phyloP scores from a whole-genome alignment of 1,140 invertebrate species.

The Littorina saxatilis region DNA sequence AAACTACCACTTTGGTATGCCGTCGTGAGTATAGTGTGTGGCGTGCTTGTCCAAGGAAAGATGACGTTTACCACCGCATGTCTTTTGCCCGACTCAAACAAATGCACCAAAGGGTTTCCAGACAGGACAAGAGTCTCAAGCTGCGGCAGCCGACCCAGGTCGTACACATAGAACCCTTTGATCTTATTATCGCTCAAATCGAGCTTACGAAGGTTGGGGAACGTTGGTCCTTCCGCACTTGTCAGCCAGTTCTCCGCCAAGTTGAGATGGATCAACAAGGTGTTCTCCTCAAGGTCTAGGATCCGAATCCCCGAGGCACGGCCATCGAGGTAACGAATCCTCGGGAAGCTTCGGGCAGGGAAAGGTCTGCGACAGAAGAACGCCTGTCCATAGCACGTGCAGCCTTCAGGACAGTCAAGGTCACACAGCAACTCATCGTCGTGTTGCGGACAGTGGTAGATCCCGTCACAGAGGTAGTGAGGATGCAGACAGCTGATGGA shows the following conservation, averaged over 20 bases:
- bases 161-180: neutral
- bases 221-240: neutral
- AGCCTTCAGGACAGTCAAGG: slow-evolving; percentile 15
- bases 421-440: slow-evolving; percentile 42
- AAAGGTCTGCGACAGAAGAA: neutral
- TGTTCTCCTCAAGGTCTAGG: neutral
- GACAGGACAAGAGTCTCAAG: slow-evolving; percentile 30
- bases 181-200: slow-evolving; percentile 27
- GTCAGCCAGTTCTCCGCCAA: slow-evolving; percentile 9
- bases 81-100: too few species aligned
- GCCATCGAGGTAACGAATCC: slow-evolving; percentile 15
- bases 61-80: too few species aligned
- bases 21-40: too few species aligned
- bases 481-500: slow-evolving; percentile 32
- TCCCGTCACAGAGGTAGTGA: slow-evolving; percentile 29
- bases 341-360: neutral
- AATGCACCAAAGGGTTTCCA: neutral
- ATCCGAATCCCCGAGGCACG: neutral
- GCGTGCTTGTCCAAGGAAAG: too few species aligned
- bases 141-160: neutral
- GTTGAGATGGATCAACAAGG: slow-evolving; percentile 28
- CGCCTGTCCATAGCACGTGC: slow-evolving; percentile 28
- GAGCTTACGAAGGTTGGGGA: slow-evolving; percentile 26
- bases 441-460: slow-evolving; percentile 34
- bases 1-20: too few species aligned